Percentiles rank a stretch among this genome's conserved stretches.
Evolutionary conservation across 2,888 invertebrate species (phyloP).

Genomic region (Bedellia somnulentella): DNA sequence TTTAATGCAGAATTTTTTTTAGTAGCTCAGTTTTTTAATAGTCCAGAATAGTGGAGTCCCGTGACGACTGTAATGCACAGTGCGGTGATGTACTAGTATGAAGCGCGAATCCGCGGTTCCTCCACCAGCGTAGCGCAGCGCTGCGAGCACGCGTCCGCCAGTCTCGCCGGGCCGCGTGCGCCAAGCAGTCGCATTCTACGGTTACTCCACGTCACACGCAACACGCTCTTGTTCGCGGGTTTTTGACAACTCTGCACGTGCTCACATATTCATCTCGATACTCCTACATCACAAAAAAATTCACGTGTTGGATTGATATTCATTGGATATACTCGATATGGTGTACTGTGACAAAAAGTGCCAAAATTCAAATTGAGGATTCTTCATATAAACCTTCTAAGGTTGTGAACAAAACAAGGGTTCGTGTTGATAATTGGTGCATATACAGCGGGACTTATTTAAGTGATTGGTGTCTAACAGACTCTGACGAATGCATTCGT

Average conservation of each 20-base stretch:
- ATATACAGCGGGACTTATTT: conserved; percentile 18
- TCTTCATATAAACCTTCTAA: no score
- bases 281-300: no score
- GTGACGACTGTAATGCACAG: no score
- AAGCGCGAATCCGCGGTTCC: background rate
- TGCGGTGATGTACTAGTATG: background rate
- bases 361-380: no score
- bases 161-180: conserved; percentile 44
- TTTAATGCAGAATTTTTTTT: no score
- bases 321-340: no score
- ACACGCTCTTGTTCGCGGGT: conserved; percentile 41
- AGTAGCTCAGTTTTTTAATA: no score
- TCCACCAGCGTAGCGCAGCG: background rate
- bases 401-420: no score
- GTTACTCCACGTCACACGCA: conserved; percentile 17
- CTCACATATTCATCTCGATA: conserved; percentile 16
- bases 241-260: conserved; percentile 49
- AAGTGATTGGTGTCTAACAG: conserved; percentile 20
- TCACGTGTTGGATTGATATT: no score
- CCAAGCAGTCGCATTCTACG: conserved; percentile 39
- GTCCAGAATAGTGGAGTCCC: no score
- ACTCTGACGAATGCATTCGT: no score
- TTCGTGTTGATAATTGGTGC: conserved; percentile 27
- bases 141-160: conserved; percentile 22
- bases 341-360: no score